Percentiles rank a stretch among this genome's conserved stretches.
Evolutionary conservation across 1,140 invertebrate genomes (phyloP).

Genomic region (Drosophila melanogaster): Release_6_plus_ISO1_MT NT_033779.5:14477001-14477500

Average conservation of each 20-base stretch:
- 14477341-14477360: constrained; percentile 34
- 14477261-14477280: constrained; percentile 3
- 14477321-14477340: constrained; percentile 28
- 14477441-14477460: constrained; percentile 56
- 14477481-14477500: constrained; percentile 16
- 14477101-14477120: constrained; percentile 29
- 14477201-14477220: background rate
- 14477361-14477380: constrained; percentile 38
- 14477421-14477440: constrained; percentile 31
- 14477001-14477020: constrained; percentile 82
- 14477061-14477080: constrained; percentile 62
- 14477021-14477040: constrained; percentile 80
- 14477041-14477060: constrained; percentile 79
- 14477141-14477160: constrained; percentile 25
- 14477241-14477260: too few species aligned
- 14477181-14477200: background rate
- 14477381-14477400: constrained; percentile 45
- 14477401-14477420: constrained; percentile 53
- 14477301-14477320: constrained; percentile 8
- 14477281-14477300: constrained; percentile 1
- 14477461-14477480: constrained; percentile 53
- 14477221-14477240: too few species aligned
- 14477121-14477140: background rate
- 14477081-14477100: constrained; percentile 59
- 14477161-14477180: constrained; percentile 5